Evolutionary conservation across 2,888 invertebrate species (phyloP).

Genomic region (Amaurobius ferox): DNA sequence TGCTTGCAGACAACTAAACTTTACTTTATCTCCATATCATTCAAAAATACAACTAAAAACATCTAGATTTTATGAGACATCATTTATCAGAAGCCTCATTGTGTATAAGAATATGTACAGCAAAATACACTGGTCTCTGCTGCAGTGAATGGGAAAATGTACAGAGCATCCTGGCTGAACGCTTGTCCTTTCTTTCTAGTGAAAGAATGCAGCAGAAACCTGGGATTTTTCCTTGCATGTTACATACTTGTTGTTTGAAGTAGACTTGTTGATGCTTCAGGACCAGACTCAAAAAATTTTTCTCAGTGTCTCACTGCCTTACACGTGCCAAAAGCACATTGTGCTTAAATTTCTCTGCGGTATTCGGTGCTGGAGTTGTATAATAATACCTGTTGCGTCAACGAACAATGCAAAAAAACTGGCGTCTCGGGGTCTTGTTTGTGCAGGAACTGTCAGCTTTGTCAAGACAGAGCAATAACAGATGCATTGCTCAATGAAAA

Average conservation of each 20-base stretch:
- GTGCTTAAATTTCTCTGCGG: constrained; percentile 65
- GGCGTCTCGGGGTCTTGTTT: constrained; percentile 24
- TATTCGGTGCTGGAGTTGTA: constrained; percentile 69
- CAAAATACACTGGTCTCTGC: constrained; percentile 41
- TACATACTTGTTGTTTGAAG: constrained; percentile 64
- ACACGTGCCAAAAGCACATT: constrained; percentile 72
- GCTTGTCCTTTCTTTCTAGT: constrained; percentile 30
- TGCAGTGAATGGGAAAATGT: constrained; percentile 30
- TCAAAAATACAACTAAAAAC: constrained; percentile 38
- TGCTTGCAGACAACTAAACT: constrained; percentile 72
- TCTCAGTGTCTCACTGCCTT: constrained; percentile 73
- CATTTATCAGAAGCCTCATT: constrained; percentile 66
- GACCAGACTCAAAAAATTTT: constrained; percentile 62
- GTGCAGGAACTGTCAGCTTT: constrained; percentile 65
- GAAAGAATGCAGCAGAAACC: constrained; percentile 59
- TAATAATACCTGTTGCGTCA: constrained; percentile 27
- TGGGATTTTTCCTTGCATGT: constrained; percentile 31
- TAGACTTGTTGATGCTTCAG: constrained; percentile 68
- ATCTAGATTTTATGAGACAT: constrained; percentile 69
- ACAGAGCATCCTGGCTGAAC: constrained; percentile 1
- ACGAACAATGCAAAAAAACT: constrained; percentile 25
- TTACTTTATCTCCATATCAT: constrained; percentile 72
- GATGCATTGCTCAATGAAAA: constrained; percentile 73
- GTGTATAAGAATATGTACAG: constrained; percentile 53
- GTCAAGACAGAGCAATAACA: constrained; percentile 72